Evolutionary conservation across 1,140 invertebrate species (phyloP), one percentile per base, ranked within the genome.

Genomic region (Cataglyphis hispanica): DNA sequence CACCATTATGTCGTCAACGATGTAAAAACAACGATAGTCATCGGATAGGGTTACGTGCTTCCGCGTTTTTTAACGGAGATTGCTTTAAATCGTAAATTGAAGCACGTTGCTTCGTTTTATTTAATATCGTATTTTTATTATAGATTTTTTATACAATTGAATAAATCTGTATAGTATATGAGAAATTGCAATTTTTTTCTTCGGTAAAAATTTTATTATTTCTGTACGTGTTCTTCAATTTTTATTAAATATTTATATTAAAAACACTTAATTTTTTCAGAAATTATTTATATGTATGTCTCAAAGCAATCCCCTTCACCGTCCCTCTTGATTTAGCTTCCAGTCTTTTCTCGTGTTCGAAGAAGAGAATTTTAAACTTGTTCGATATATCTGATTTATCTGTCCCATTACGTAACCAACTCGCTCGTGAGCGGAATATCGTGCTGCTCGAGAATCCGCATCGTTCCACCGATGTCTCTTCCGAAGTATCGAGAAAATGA

Each of bases 51-150:
- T n/a, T 43, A 53, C 37, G 43, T 81, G 72, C 34, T 81, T 81
- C 53, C 53, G 66, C 27, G 53, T 83, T 83, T 27, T 83, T 74
- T 22, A 43, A 46, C 53, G 25, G 40, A 60, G 61, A 72, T 74
- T 58, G 25, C 53, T 81, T 72, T 2, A 81, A 83, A n/a, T 83
- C 13, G 53, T 25, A 74, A 83, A 74, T 74, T 72, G 25, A 60
- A 83, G 25, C 67, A 50, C 31, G 43, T 78, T 25, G 31, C 67
- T 53, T 8, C 16, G 31, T 16, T 43, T n/a, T 3, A 31, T 31
- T 31, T 31, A 31, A 2, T 69, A 43, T 70, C 46, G 37, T 40
- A 60, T 72, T 60, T 70, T 40, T 19, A 34, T 16, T 13, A 13
- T 50, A 46, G 31, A 83, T 27, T n/a, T 22, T n/a, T 16, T 31